A percentile compares a stretch with the other conserved stretches of the same genome.
phyloP scores from a whole-genome alignment of 1,140 invertebrate species.

The Ptiloglossa arizonensis region DNA sequence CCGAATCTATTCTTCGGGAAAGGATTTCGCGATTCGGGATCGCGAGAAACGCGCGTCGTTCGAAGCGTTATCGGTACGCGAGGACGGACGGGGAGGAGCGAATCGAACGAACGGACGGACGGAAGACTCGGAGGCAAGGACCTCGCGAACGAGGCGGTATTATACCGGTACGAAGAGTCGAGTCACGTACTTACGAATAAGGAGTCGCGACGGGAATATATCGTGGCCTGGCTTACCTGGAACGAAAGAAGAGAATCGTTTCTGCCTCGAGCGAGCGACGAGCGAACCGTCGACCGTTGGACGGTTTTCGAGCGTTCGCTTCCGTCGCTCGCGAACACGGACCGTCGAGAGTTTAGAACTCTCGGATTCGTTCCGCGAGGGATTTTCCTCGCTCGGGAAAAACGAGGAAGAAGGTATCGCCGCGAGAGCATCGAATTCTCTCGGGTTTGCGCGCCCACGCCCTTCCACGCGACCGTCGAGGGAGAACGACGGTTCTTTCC shows the following conservation, averaged over 20 bases:
- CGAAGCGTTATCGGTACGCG: no score
- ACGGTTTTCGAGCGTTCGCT: slow-evolving; percentile 23
- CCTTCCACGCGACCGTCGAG: slow-evolving; percentile 52
- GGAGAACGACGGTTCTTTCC: slow-evolving; percentile 59
- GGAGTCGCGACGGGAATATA: slow-evolving; percentile 6
- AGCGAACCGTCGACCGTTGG: background rate
- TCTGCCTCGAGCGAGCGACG: background rate
- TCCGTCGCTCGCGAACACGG: no score
- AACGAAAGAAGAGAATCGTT: slow-evolving; percentile 41
- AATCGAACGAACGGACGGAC: no score
- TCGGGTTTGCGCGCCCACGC: slow-evolving; percentile 59
- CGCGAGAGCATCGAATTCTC: slow-evolving; percentile 70
- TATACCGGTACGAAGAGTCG: slow-evolving; percentile 4
- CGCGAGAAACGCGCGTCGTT: no score
- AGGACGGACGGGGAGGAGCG: no score
- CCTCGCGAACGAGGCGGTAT: no score
- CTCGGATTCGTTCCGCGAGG: no score
- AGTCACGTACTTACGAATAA: slow-evolving; percentile 51
- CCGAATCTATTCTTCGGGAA: no score
- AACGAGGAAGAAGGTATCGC: slow-evolving; percentile 17
- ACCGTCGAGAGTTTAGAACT: no score
- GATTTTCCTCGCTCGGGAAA: no score
- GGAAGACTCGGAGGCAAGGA: no score
- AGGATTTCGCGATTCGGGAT: no score
- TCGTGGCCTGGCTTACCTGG: slow-evolving; percentile 50